These are phyloP conservation scores for Petrocephalus sullivani DNA, from an alignment of 2,797 vertebrate species.

Conservation along the genomic window DNA sequence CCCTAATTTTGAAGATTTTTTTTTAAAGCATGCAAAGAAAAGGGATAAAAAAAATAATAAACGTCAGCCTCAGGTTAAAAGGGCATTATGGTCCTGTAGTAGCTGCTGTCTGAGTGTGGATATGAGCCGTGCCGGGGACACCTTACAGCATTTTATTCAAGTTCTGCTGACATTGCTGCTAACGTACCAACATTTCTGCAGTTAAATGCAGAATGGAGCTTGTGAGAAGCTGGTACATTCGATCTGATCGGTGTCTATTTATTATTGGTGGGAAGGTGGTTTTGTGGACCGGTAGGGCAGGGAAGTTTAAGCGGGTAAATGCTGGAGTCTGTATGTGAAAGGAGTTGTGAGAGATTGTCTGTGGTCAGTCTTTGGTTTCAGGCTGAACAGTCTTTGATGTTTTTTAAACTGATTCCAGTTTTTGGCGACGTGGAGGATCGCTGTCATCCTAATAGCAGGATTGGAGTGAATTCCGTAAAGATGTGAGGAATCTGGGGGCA, in stretches of 20 bases:
- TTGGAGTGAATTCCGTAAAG: neutral
- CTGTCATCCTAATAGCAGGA: neutral
- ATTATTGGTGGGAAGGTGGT: neutral
- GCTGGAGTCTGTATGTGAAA: neutral
- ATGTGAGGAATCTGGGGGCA: neutral
- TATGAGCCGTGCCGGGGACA: neutral
- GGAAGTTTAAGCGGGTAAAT: neutral
- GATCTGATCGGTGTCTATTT: neutral
- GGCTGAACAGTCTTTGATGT: neutral
- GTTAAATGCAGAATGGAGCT: neutral
- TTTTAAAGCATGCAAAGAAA: slow-evolving; percentile 25
- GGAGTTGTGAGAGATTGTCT: no score
- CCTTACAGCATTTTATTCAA: neutral
- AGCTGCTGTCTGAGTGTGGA: neutral
- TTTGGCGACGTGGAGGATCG: neutral
- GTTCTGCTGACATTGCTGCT: slow-evolving; percentile 10
- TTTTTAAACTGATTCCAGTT: neutral
- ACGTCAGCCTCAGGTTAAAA: neutral
- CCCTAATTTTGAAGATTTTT: slow-evolving; percentile 31
- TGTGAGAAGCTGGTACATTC: neutral
- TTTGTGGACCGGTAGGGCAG: neutral
- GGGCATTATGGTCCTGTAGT: slow-evolving; percentile 25
- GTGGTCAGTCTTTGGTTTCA: neutral
- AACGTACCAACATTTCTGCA: neutral
- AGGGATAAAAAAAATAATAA: neutral